Conservation (phyloP, 2,888 invertebrate species). For the Ochlodes sylvanus region DNA sequence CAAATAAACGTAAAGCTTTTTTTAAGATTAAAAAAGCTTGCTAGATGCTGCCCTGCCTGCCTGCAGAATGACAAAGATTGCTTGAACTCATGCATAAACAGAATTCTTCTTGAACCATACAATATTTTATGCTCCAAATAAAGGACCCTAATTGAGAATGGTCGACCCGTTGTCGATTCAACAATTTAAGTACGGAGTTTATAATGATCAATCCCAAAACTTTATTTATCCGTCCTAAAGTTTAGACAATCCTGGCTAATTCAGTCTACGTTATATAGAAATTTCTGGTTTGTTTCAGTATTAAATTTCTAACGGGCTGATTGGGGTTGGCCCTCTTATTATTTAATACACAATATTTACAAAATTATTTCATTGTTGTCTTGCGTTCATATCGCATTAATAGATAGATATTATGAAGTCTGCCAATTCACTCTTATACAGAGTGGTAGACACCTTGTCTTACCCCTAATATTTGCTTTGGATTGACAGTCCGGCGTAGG, state of each 20-base stretch:
- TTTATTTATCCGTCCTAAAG: constrained; percentile 32
- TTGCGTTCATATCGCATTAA: no score
- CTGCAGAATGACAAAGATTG: no score
- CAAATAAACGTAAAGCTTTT: no score
- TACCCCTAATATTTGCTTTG: no score
- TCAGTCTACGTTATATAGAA: constrained; percentile 25
- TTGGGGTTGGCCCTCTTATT: constrained; percentile 13
- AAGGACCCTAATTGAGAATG: constrained; percentile 13
- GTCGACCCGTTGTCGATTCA: constrained; percentile 41
- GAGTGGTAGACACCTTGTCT: no score
- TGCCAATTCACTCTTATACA: no score
- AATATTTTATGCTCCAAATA: background rate
- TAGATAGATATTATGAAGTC: no score
- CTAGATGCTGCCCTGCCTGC: no score
- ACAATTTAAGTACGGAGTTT: constrained; percentile 43
- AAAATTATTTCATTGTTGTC: background rate
- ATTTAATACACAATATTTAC: background rate
- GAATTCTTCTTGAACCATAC: no score
- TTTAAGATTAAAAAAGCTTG: no score
- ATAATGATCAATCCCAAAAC: constrained; percentile 34
- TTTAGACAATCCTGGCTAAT: constrained; percentile 25
- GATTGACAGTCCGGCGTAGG: no score
- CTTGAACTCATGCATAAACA: no score
- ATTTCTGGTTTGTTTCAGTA: constrained; percentile 23
- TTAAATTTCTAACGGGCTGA: constrained; percentile 8